phyloP scores from a whole-genome alignment of 2,113 vertebrate species.

The Catagonus wagneri region DNA sequence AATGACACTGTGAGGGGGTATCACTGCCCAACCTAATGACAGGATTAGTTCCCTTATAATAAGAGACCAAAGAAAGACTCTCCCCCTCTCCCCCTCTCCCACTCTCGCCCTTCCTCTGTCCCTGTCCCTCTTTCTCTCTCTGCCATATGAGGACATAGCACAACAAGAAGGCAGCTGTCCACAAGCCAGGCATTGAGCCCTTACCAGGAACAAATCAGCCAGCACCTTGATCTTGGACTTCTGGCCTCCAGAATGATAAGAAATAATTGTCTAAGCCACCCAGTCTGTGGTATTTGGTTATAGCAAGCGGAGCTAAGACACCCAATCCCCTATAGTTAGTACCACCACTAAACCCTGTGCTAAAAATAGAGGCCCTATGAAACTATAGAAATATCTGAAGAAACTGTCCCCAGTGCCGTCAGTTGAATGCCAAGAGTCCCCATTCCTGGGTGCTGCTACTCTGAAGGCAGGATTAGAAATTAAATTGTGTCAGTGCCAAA shows the following conservation, averaged over 20 bases:
- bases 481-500: background rate
- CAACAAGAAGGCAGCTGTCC: background rate
- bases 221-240: background rate
- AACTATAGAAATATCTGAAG: background rate
- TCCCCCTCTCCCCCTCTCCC: accelerated
- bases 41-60: background rate
- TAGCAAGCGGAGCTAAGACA: background rate
- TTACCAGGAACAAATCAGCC: background rate
- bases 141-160: background rate
- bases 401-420: background rate
- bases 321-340: background rate
- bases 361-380: conserved; percentile 40
- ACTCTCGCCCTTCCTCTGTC: accelerated
- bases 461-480: conserved; percentile 19
- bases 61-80: background rate
- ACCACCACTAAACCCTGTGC: background rate
- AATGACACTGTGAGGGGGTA: background rate
- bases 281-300: background rate
- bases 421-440: background rate
- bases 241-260: background rate
- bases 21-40: background rate
- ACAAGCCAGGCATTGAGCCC: background rate
- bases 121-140: background rate
- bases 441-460: background rate
- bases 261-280: background rate